Conservation (phyloP, 2,113 vertebrate species). For the Sitta europaea region DNA sequence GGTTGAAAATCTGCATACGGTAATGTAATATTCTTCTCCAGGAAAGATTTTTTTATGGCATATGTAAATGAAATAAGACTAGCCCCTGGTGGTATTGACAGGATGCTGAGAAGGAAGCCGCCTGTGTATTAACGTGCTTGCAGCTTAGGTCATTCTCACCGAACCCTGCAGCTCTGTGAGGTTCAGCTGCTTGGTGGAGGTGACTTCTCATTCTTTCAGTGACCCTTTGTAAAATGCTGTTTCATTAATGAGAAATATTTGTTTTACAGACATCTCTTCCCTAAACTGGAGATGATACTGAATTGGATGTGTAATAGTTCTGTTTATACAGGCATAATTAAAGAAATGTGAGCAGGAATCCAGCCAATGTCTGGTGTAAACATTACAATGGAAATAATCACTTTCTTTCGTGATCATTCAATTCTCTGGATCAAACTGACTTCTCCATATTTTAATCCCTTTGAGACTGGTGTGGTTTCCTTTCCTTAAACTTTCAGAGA, state of each 20-base stretch:
- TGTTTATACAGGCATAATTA: conserved; percentile 38
- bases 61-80: conserved; percentile 62
- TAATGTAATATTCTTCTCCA: conserved; percentile 46
- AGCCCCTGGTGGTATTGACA: conserved; percentile 45
- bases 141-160: conserved; percentile 35
- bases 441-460: not conserved
- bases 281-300: not conserved
- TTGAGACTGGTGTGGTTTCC: not conserved
- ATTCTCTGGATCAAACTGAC: not conserved
- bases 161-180: conserved; percentile 33
- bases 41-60: conserved; percentile 42
- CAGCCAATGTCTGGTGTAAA: conserved; percentile 44
- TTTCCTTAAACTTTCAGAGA: not conserved
- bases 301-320: not conserved
- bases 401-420: conserved; percentile 16
- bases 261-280: not conserved
- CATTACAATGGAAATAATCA: conserved; percentile 1
- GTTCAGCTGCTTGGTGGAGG: conserved; percentile 24
- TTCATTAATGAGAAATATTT: conserved; percentile 16
- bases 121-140: conserved; percentile 13
- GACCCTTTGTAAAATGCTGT: conserved; percentile 35
- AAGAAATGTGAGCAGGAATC: not conserved
- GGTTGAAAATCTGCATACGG: conserved; percentile 59
- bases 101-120: conserved; percentile 38
- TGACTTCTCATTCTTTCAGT: conserved; percentile 32